Evolutionary conservation across 2,888 invertebrate species (phyloP).

Genomic region (Salpingus planirostris): DNA sequence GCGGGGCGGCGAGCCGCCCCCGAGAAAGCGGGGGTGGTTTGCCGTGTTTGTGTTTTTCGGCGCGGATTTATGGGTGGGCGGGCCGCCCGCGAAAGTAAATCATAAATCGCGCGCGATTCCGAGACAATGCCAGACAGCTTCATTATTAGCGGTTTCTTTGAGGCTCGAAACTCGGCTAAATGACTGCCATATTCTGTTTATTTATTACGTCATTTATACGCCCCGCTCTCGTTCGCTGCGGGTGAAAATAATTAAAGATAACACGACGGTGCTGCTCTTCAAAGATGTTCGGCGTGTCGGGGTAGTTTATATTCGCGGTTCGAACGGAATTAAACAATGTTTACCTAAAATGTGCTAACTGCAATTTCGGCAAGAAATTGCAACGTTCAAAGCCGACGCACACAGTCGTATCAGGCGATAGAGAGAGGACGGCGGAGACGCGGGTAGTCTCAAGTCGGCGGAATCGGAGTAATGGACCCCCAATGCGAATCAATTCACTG

Average conservation of each 20-base stretch:
- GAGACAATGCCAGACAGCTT: constrained; percentile 14
- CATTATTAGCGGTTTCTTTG: constrained; percentile 17
- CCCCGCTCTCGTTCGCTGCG: constrained; percentile 7
- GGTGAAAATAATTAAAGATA: constrained; percentile 15
- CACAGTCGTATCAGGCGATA: constrained; percentile 27
- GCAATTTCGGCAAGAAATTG: constrained; percentile 29
- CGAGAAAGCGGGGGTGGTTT: too few relatives aligned
- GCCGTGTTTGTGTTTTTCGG: too few relatives aligned
- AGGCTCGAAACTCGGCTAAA: constrained; percentile 13
- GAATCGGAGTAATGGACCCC: constrained; percentile 41
- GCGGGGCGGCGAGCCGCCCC: too few relatives aligned
- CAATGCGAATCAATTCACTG: constrained; percentile 42
- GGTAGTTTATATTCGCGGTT: too few relatives aligned
- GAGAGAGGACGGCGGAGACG: too few relatives aligned
- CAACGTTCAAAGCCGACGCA: constrained; percentile 22
- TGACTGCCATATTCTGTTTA: constrained; percentile 16
- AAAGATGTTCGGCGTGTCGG: too few relatives aligned
- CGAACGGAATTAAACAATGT: constrained; percentile 26
- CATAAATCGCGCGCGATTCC: constrained; percentile 8
- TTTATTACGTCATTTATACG: constrained; percentile 16
- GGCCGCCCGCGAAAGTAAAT: constrained; percentile 10
- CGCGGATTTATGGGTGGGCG: too few relatives aligned
- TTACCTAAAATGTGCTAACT: constrained; percentile 29
- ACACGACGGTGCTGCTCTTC: too few relatives aligned
- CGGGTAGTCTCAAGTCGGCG: constrained; percentile 27